Conservation (phyloP, 1,140 invertebrate genomes). For the Chelonus insularis region DNA sequence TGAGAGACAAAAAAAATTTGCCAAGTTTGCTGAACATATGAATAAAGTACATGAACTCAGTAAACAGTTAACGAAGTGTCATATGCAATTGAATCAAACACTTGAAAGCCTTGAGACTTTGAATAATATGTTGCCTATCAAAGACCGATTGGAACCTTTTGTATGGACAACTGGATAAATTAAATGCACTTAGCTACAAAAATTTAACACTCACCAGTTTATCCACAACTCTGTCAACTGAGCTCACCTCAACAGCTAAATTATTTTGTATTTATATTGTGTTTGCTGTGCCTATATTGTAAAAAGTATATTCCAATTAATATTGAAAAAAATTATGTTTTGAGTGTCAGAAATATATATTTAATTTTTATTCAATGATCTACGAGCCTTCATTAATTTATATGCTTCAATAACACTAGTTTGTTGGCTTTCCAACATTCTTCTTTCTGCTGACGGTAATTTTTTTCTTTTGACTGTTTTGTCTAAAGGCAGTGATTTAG, state of each 20-base stretch:
- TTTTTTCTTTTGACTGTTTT: slow-evolving; percentile 64
- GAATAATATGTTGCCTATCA: slow-evolving; percentile 80
- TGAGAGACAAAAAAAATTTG: slow-evolving; percentile 82
- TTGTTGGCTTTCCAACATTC: slow-evolving; percentile 64
- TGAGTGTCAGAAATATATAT: no score
- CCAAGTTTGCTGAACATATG: slow-evolving; percentile 82
- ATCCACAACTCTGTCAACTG: no score
- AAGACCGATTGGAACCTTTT: slow-evolving; percentile 86
- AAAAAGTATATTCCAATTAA: no score
- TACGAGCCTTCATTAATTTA: slow-evolving; percentile 60
- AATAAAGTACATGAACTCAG: slow-evolving; percentile 72
- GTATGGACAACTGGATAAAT: slow-evolving; percentile 80
- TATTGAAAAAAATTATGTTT: no score
- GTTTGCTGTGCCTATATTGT: no score
- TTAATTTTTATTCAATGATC: slow-evolving; percentile 17
- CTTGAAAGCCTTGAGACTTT: slow-evolving; percentile 82
- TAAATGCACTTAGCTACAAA: no score
- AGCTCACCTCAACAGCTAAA: no score
- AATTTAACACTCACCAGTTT: no score
- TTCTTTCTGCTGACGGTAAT: slow-evolving; percentile 60
- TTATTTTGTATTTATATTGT: no score
- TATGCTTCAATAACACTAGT: slow-evolving; percentile 65
- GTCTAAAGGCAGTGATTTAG: slow-evolving; percentile 41
- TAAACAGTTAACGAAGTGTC: slow-evolving; percentile 79
- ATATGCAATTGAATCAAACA: slow-evolving; percentile 81